A percentile compares a stretch with the other conserved stretches of the same genome.
These are phyloP conservation scores for Acanthurus lineatus DNA, from an alignment of 2,797 vertebrate species.

Conservation along the genomic window DNA sequence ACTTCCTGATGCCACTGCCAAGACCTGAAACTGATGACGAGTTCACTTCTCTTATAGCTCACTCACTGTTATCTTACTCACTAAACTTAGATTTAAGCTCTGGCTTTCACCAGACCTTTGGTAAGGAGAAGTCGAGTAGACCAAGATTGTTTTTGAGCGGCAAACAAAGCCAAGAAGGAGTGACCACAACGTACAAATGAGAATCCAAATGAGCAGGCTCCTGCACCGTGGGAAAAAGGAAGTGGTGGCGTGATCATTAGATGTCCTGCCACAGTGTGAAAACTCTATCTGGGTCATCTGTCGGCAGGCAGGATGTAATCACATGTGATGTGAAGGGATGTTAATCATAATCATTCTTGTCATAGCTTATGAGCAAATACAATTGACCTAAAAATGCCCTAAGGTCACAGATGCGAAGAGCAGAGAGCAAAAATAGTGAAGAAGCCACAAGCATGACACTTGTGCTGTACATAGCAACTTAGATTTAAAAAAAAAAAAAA, in stretches of 20 bases:
- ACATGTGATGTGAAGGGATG: constrained; percentile 9
- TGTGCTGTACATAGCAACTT: neutral
- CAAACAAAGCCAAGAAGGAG: neutral
- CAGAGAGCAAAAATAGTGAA: neutral
- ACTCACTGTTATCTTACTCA: neutral
- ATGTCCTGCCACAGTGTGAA: constrained; percentile 10
- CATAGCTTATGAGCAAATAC: constrained; percentile 17
- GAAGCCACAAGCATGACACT: neutral
- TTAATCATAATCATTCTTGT: constrained; percentile 16
- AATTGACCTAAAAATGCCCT: neutral
- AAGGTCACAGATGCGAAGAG: neutral
- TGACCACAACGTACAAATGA: neutral
- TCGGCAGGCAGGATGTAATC: constrained; percentile 34
- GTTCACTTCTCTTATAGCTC: too few relatives aligned
- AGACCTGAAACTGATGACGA: neutral
- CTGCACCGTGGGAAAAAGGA: constrained; percentile 42
- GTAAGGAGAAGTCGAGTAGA: neutral
- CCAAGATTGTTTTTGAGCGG: neutral
- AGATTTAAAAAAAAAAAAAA: too few relatives aligned
- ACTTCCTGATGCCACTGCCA: neutral
- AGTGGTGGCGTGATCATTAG: constrained; percentile 30
- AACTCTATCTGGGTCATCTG: constrained; percentile 41
- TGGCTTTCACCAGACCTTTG: neutral
- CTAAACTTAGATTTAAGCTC: neutral
- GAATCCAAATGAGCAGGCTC: constrained; percentile 12